phyloP scores from a whole-genome alignment of 2,797 vertebrate species.

The Todus mexicanus region DNA sequence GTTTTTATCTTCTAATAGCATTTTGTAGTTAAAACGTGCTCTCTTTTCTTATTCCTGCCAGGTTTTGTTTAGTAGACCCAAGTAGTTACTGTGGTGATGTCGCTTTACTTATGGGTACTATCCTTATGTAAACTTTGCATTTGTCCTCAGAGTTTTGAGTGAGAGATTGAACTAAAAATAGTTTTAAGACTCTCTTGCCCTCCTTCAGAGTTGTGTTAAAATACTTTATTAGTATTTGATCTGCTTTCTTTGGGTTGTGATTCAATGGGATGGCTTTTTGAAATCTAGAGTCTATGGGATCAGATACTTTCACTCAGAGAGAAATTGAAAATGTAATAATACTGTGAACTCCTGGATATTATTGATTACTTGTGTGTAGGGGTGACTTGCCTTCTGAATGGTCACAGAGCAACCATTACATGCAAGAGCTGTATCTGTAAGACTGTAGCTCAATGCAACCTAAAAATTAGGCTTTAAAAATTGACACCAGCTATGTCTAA shows the following conservation, averaged over 20 bases:
- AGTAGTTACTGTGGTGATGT: background rate
- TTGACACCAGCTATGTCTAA: background rate
- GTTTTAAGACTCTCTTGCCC: background rate
- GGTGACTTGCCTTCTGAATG: background rate
- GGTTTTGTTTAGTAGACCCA: background rate
- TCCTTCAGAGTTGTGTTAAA: background rate
- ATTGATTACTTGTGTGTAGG: background rate
- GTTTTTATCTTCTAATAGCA: background rate
- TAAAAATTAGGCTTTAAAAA: background rate
- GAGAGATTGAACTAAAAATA: background rate
- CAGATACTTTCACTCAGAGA: background rate
- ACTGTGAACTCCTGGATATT: slow-evolving; percentile 25
- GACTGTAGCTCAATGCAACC: background rate
- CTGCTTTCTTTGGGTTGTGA: background rate
- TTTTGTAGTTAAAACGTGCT: background rate
- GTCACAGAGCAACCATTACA: background rate
- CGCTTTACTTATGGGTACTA: background rate
- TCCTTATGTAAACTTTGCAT: background rate
- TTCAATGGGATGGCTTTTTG: slow-evolving; percentile 19
- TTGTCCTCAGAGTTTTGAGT: background rate
- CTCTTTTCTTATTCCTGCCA: background rate
- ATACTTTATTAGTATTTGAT: slow-evolving; percentile 41
- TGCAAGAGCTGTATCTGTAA: background rate
- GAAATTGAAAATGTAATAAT: slow-evolving; percentile 45
- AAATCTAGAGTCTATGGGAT: slow-evolving; percentile 4